Conservation (phyloP, 1,140 invertebrate genomes). For the Solenopsis fugax region DNA sequence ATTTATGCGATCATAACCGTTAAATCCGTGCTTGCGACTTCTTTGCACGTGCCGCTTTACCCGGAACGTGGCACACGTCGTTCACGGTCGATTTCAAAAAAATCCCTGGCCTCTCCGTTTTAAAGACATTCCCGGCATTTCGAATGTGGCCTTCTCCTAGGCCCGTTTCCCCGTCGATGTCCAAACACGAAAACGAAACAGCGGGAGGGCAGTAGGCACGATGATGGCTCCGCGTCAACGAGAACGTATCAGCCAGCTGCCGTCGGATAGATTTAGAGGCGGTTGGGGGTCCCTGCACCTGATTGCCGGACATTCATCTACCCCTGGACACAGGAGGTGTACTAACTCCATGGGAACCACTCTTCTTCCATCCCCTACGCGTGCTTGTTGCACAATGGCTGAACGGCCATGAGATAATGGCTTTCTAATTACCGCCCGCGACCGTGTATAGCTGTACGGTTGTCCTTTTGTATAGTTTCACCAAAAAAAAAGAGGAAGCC, state of each 20-base stretch:
- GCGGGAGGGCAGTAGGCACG: conserved; percentile 61
- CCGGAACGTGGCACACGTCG: conserved; percentile 45
- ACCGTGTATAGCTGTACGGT: neutral
- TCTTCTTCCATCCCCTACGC: conserved; percentile 44
- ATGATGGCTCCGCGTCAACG: conserved; percentile 71
- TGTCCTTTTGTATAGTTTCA: conserved; percentile 10
- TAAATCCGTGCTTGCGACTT: neutral
- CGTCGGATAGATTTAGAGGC: conserved; percentile 68
- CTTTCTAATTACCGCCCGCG: conserved; percentile 78
- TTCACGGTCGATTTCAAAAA: conserved; percentile 71
- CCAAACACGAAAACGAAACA: conserved; percentile 72
- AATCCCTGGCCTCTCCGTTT: conserved; percentile 36
- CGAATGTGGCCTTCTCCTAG: conserved; percentile 16
- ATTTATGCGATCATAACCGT: conserved; percentile 50
- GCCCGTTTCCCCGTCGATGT: conserved; percentile 51
- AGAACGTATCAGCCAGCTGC: conserved; percentile 70
- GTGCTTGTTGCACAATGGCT: conserved; percentile 11
- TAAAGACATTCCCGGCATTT: conserved; percentile 19
- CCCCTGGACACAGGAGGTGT: conserved; percentile 57
- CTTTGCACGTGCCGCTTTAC: conserved; percentile 62
- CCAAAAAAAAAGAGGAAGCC: conserved; percentile 20
- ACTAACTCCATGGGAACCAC: conserved; percentile 64
- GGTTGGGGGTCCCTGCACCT: conserved; percentile 71
- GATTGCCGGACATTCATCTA: conserved; percentile 79
- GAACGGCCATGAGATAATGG: conserved; percentile 72